Conservation (phyloP, 2,113 vertebrate species). For the Hippocampus comes region DNA sequence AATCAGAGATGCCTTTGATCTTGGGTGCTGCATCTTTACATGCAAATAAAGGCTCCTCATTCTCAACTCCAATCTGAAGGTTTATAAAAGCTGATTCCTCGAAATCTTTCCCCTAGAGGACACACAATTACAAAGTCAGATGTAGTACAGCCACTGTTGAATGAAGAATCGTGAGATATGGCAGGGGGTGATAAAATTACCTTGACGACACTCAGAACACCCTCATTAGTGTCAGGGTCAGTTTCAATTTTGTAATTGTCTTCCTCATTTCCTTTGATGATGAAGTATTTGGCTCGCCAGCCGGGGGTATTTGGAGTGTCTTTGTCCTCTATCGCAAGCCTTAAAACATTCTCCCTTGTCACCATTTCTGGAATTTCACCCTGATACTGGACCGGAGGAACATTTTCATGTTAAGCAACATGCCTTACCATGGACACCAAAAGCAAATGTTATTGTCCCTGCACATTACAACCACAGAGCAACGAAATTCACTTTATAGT, state of each 20-base stretch:
- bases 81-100: slow-evolving; percentile 14
- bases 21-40: slow-evolving; percentile 35
- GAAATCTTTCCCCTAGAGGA: slow-evolving; percentile 68
- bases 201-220: slow-evolving; percentile 75
- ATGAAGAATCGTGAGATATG: neutral
- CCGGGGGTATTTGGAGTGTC: slow-evolving; percentile 68
- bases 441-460: too few species aligned
- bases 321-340: slow-evolving; percentile 69
- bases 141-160: neutral
- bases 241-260: slow-evolving; percentile 68
- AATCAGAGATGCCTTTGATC: neutral
- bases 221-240: slow-evolving; percentile 77
- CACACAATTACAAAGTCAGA: neutral
- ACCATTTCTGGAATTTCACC: slow-evolving; percentile 47
- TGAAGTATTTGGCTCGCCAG: slow-evolving; percentile 71
- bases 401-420: neutral
- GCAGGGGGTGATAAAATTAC: slow-evolving; percentile 55
- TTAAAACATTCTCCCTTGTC: slow-evolving; percentile 32
- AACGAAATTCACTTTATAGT: too few species aligned
- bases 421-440: too few species aligned
- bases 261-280: slow-evolving; percentile 69
- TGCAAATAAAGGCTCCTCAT: slow-evolving; percentile 65
- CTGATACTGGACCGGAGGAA: slow-evolving; percentile 49
- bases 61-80: slow-evolving; percentile 67
- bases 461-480: too few species aligned